Evolutionary conservation across 2,888 invertebrate genomes (phyloP).

Genomic region (Beris morrisii): DNA sequence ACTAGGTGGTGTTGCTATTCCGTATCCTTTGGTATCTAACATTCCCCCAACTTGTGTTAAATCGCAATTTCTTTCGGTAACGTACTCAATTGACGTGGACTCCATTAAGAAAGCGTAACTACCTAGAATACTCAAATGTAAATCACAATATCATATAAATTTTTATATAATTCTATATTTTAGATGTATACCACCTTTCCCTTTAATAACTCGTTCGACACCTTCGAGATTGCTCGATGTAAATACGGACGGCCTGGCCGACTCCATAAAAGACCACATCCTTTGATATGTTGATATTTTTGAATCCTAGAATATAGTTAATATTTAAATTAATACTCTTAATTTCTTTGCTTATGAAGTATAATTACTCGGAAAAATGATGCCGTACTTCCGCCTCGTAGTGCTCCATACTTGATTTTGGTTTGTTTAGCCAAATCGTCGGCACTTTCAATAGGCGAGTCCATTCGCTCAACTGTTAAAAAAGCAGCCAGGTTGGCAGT

Average conservation of each 20-base stretch:
- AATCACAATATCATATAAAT: background rate
- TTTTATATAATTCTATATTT: background rate
- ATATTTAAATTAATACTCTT: conserved; percentile 1
- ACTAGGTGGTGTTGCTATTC: conserved; percentile 93
- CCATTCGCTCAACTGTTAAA: conserved; percentile 89
- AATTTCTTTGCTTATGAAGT: background rate
- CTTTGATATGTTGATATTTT: conserved; percentile 91
- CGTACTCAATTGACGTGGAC: conserved; percentile 94
- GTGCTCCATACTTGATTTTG: conserved; percentile 93
- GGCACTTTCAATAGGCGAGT: conserved; percentile 91
- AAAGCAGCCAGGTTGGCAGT: conserved; percentile 95
- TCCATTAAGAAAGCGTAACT: conserved; percentile 98
- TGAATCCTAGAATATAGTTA: conserved; percentile 69
- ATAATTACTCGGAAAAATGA: conserved; percentile 84
- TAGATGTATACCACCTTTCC: conserved; percentile 61
- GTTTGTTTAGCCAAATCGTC: conserved; percentile 96
- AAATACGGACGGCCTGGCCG: conserved; percentile 84
- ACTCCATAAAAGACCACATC: conserved; percentile 96
- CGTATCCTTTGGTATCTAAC: conserved; percentile 93
- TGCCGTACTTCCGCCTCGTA: conserved; percentile 91
- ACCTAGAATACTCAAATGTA: conserved; percentile 42
- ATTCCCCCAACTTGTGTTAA: conserved; percentile 89
- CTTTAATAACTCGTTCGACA: conserved; percentile 82
- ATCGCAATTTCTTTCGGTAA: conserved; percentile 86
- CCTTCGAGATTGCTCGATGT: conserved; percentile 85